phyloP scores from a whole-genome alignment of 2,888 invertebrate species.

The Cyrtodaria siliqua region DNA sequence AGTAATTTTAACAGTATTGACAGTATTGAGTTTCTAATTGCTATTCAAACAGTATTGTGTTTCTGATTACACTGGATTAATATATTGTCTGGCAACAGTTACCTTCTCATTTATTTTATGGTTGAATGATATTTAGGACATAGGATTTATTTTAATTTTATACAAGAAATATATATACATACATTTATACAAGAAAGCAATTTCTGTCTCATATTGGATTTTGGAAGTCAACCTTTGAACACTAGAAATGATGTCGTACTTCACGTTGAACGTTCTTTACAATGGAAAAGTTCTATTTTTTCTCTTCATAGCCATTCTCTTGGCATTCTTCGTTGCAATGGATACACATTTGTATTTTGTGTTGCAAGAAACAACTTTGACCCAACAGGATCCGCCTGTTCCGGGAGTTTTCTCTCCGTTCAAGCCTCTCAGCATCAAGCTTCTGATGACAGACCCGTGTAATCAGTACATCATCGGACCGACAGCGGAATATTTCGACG shows the following conservation, averaged over 20 bases:
- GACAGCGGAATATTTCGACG: constrained; percentile 90
- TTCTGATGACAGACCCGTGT: constrained; percentile 92
- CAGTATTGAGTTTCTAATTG: no score
- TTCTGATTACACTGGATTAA: no score
- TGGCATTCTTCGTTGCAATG: constrained; percentile 69
- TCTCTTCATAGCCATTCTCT: constrained; percentile 34
- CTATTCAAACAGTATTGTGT: no score
- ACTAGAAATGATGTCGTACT: constrained; percentile 47
- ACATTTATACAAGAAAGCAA: no score
- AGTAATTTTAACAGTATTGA: no score
- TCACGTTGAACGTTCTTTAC: constrained; percentile 43
- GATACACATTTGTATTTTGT: constrained; percentile 67
- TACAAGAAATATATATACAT: no score
- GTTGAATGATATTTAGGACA: no score
- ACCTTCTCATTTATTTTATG: no score
- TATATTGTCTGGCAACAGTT: no score
- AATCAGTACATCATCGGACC: constrained; percentile 95
- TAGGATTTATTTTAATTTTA: no score
- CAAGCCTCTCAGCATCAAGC: constrained; percentile 91
- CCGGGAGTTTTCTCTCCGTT: constrained; percentile 68
- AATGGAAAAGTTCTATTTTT: constrained; percentile 49
- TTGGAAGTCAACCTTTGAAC: background rate
- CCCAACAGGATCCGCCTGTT: constrained; percentile 41
- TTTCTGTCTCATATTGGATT: no score
- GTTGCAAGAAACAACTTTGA: constrained; percentile 57